A percentile compares a stretch with the other conserved stretches of the same genome.
Evolutionary conservation across 2,797 vertebrate species (phyloP).

Genomic region (Manis crassicaudata): DNA sequence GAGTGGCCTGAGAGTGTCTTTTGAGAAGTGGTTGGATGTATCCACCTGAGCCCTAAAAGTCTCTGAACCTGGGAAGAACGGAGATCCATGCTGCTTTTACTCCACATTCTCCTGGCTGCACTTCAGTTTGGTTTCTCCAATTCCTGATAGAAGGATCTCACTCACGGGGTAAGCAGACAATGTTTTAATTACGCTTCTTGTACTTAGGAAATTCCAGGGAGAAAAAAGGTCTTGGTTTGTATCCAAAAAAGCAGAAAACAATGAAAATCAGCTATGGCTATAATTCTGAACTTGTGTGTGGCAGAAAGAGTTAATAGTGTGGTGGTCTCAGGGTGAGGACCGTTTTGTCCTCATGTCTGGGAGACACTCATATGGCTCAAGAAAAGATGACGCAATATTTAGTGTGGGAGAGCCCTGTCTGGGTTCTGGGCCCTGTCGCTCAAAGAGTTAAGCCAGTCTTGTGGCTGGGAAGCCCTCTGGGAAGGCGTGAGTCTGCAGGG

Average conservation of each 20-base stretch:
- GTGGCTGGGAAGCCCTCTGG: conserved; percentile 75
- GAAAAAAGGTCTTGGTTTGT: conserved; percentile 51
- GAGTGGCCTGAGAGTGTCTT: conserved; percentile 20
- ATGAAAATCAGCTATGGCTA: not conserved
- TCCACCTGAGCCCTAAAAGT: not conserved
- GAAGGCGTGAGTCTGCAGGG: conserved; percentile 75
- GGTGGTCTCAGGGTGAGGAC: not conserved
- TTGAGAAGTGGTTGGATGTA: not conserved
- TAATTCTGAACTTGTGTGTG: not conserved
- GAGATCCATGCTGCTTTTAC: not conserved
- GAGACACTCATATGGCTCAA: conserved; percentile 31
- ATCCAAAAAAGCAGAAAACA: conserved; percentile 11
- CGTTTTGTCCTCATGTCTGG: not conserved
- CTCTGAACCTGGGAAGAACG: not conserved
- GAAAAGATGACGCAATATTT: conserved; percentile 45
- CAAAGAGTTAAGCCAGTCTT: conserved; percentile 84
- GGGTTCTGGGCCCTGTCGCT: conserved; percentile 63
- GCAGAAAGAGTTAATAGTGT: conserved; percentile 66
- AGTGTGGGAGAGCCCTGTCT: conserved; percentile 3
- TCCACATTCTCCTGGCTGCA: not conserved
- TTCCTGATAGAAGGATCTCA: conserved; percentile 17
- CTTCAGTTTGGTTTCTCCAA: not conserved
- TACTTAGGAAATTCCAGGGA: conserved; percentile 69
- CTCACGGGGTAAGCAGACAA: conserved; percentile 29
- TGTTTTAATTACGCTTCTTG: conserved; percentile 62